Base-by-base conservation (phyloP, 2,888 invertebrate genomes). In the Nemotelus nigrinus region DNA sequence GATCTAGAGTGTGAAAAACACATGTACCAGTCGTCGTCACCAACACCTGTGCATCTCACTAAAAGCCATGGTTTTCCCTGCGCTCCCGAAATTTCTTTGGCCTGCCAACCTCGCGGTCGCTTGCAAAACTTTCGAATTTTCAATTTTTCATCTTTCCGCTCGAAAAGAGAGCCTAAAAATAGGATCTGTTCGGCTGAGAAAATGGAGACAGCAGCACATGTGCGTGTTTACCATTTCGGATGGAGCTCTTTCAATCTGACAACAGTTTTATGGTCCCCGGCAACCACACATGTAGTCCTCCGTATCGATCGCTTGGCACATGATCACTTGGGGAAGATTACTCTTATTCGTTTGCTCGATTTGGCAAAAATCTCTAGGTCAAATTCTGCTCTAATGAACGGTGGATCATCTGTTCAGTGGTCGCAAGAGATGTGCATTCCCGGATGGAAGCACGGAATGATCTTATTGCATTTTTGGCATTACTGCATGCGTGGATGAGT, bases 351-450 rank as follows among this genome's bases (percentile, higher is more conserved):
- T 48, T 53, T 70, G 53, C 70, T 70, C 53, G 70, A 70, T 43
- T 55, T 55, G 53, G 70, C 43, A 10, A 53, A 53, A 47, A 48
- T 70, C 68, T 68, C 68, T 68, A 68, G 68, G 68, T 68, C 68
- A 68, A 53, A 68, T 39, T 50, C 55, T 70, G 70, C 43, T 70
- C 43, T 47, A 55, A 25, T 70, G 53, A 70, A 43, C 53, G 68
- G n/a, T 1, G 2, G 63, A 63, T 63, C 63, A 63, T 63, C 63
- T 63, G 63, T 39, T 41, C 39, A n/a, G 39, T 63, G 43, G 8
- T 4, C 4, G 4, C 63, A 8, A 43, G 63, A 25, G 10, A 63
- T 4, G 5, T 25, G 58, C n/a, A 58, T n/a, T 39, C 43, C 5
- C 25, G 25, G 25, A 25, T 25, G 25, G 25, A 25, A 25, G 25